Evolutionary conservation across 2,113 vertebrate genomes (phyloP), one percentile per base, ranked within the genome.

Genomic region (Bothrops jararaca): DNA sequence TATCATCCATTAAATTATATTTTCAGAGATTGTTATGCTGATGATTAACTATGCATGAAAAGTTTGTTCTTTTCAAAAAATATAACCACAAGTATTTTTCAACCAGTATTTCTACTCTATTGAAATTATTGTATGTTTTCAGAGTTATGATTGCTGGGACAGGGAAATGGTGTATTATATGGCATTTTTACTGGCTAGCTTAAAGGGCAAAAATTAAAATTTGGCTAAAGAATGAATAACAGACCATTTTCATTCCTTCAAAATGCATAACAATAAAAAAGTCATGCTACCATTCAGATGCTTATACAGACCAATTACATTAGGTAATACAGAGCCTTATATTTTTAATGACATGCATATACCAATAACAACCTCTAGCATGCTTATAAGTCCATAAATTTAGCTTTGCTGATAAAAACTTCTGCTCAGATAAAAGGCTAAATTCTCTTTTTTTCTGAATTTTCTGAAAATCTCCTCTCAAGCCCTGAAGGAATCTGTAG

Each of bases 181-280:
- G 23, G 10, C 48, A 87, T 45, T 26, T 90, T 92, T 94, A 93
- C 91, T 93, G 42, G 90, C 74, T 91, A 90, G 86, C 58, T 92
- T 58, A 56, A 85, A 93, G 56, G 88, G 88, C 92, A 96, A 95
- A 86, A 95, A 93, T 93, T 85, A 91, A 57, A 57, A 80, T 24
- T 86, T 86, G 52, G 42, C 89, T 50, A 18, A 64, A 69, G 15
- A 80, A 20, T 80, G 18, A 80, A 42, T 80, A 80, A 80, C 34
- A 80, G 18, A 42, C 18, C 74, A 80, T 23, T 34, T 39, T 53
- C 11, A 24, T 12, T 80, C 29, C n/a, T 45, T 54, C 13, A 50
- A 39, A 90, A 90, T 22, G 39, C 22, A n/a, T 23, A 90, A 52
- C 48, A 22, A 52, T 34, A 24, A 53, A 52, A n/a, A 90, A 8